Conservation (phyloP, 1,140 invertebrate genomes). For the Drosophila repletoides region DNA sequence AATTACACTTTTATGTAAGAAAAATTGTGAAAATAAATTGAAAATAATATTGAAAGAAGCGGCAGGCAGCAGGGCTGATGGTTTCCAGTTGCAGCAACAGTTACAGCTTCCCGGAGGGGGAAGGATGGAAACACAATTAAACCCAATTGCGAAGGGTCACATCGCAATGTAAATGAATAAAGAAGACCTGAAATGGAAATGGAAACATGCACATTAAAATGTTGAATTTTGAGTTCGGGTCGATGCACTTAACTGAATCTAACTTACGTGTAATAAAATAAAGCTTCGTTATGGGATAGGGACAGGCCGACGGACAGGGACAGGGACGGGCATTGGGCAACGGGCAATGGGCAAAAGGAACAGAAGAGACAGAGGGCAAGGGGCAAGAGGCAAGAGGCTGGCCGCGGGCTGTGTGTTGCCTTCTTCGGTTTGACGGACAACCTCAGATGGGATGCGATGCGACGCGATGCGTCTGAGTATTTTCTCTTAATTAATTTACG, state of each 20-base stretch:
- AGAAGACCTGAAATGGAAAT: background rate
- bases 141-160: constrained; percentile 32
- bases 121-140: constrained; percentile 20
- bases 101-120: background rate
- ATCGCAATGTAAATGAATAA: constrained; percentile 18
- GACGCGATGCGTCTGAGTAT: constrained; percentile 31
- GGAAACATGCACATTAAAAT: background rate
- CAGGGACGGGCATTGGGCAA: background rate
- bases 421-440: constrained; percentile 45
- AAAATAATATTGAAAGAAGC: too few species aligned
- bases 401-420: constrained; percentile 10
- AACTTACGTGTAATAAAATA: constrained; percentile 62
- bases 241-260: constrained; percentile 48
- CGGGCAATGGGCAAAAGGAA: too few species aligned
- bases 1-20: too few species aligned
- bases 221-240: background rate
- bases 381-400: background rate
- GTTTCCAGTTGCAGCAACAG: background rate
- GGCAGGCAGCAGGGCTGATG: too few species aligned
- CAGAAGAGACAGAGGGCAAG: background rate
- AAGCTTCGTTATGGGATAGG: constrained; percentile 45
- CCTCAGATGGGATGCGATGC: constrained; percentile 16
- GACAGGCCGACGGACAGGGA: background rate
- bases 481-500: constrained; percentile 74
- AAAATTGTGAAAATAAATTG: too few species aligned